A percentile compares a stretch with the other conserved stretches of the same genome.
phyloP scores from a whole-genome alignment of 2,113 vertebrate genomes.

The Benitochromis conjunctus region DNA sequence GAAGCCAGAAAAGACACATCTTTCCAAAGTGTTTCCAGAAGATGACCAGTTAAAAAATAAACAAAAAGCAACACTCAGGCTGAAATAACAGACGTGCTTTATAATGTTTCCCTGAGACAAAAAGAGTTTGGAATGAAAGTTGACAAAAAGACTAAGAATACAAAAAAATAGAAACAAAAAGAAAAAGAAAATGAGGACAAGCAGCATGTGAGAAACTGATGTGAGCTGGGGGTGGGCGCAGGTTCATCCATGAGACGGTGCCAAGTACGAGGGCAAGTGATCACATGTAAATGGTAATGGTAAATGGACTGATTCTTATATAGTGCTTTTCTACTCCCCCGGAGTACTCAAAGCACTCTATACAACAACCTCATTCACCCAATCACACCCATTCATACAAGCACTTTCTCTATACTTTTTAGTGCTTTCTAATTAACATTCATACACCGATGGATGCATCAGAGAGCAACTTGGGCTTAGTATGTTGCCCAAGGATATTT shows the following conservation, averaged over 20 bases:
- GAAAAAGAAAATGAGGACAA: not conserved
- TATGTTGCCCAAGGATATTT: too few species aligned
- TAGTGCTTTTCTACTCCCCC: too few species aligned
- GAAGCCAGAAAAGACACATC: not conserved
- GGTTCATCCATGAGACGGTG: not conserved
- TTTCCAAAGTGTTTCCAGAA: not conserved
- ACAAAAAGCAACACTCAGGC: not conserved
- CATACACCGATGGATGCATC: too few species aligned
- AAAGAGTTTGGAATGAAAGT: not conserved
- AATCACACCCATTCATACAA: too few species aligned
- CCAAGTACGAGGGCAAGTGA: not conserved
- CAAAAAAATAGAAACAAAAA: not conserved
- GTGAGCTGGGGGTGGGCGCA: not conserved
- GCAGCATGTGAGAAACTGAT: not conserved
- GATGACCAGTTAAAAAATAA: not conserved
- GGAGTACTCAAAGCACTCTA: too few species aligned
- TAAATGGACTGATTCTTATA: too few species aligned
- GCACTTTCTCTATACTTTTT: too few species aligned
- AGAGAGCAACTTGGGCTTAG: too few species aligned
- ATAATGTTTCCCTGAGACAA: not conserved
- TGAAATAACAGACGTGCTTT: not conserved
- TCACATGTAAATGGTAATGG: too few species aligned
- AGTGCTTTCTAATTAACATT: too few species aligned
- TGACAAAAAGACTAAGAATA: not conserved
- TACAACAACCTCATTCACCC: too few species aligned